Percentiles rank a stretch among this genome's conserved stretches.
phyloP scores from a whole-genome alignment of 2,113 vertebrate genomes.

The Lasiurus cinereus region DNA sequence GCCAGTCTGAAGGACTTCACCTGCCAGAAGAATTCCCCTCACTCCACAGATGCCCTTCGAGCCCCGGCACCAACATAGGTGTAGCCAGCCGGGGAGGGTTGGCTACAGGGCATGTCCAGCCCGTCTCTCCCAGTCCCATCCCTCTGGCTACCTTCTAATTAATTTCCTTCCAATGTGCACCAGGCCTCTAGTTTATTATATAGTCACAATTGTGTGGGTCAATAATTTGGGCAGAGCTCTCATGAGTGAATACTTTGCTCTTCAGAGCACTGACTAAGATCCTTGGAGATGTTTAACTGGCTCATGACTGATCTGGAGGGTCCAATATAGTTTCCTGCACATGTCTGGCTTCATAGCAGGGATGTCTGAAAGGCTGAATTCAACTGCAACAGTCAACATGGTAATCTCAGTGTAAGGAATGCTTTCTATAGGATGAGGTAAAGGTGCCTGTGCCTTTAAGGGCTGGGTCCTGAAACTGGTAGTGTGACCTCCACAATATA shows the following conservation, averaged over 20 bases:
- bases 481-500: background rate
- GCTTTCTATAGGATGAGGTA: background rate
- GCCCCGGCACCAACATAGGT: too few species aligned
- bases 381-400: background rate
- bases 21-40: too few species aligned
- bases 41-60: too few species aligned
- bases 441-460: background rate
- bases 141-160: too few species aligned
- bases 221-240: background rate
- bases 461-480: background rate
- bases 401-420: background rate
- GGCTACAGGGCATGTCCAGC: too few species aligned
- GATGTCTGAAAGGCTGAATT: background rate
- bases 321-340: background rate
- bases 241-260: background rate
- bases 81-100: too few species aligned
- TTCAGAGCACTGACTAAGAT: background rate
- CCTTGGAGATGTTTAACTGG: background rate
- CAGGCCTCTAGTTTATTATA: background rate
- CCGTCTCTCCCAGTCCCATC: rapidly evolving
- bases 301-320: background rate
- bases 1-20: too few species aligned
- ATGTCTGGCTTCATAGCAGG: background rate
- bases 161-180: too few species aligned
- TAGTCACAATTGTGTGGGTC: background rate